Evolutionary conservation across 2,797 vertebrate genomes (phyloP).

Genomic region (Halcyon smyrnensis): DNA sequence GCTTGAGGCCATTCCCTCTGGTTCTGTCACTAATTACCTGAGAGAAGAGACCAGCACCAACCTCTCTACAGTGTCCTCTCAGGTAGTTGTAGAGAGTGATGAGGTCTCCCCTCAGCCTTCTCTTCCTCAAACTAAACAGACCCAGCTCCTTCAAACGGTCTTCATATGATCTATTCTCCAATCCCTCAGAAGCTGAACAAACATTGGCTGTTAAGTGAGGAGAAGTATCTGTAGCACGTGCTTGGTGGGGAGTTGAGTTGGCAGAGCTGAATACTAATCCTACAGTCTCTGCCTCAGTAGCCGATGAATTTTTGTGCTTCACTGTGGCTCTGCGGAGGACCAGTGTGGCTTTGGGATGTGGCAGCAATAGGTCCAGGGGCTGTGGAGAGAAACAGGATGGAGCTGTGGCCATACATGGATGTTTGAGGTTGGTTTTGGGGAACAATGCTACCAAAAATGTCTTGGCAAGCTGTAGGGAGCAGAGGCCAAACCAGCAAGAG

Average conservation of each 20-base stretch:
- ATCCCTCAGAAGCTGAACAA: background rate
- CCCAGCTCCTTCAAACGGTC: no score
- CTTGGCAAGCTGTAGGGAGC: background rate
- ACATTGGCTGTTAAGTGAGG: background rate
- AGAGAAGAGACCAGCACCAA: no score
- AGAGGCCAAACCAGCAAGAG: background rate
- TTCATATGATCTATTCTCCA: no score
- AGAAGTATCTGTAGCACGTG: fast-evolving
- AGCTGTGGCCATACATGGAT: background rate
- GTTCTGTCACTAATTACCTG: no score
- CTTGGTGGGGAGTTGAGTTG: background rate
- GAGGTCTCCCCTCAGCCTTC: no score
- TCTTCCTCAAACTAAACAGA: no score
- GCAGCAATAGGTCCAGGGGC: background rate
- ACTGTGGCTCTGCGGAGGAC: fast-evolving
- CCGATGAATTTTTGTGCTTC: background rate
- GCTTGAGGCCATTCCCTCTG: no score
- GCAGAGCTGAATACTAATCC: background rate
- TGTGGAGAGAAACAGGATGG: background rate
- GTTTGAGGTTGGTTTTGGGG: background rate
- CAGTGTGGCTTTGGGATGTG: background rate
- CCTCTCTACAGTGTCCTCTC: no score
- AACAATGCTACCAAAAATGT: background rate
- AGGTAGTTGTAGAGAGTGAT: no score
- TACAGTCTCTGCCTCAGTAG: background rate